Percentiles rank a stretch among this genome's conserved stretches.
Evolutionary conservation across 2,888 invertebrate genomes (phyloP).

Genomic region (Sclerodermus sp.): DNA sequence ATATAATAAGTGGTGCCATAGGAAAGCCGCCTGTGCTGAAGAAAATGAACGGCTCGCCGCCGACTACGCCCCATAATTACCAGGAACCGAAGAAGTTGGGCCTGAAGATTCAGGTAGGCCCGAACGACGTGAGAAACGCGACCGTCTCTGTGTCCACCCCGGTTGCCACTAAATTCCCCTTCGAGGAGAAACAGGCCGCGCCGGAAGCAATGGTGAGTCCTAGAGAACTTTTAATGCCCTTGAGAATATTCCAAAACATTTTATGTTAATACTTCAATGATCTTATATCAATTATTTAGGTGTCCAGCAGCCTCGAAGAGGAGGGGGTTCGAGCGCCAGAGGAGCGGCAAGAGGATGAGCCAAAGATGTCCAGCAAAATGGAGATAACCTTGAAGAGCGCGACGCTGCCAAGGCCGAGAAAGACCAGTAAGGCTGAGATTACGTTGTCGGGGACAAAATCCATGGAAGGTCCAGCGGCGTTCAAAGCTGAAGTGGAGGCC

Average conservation of each 20-base stretch:
- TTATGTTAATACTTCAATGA: not conserved
- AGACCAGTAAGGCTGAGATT: constrained; percentile 68
- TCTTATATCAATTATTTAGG: constrained; percentile 1
- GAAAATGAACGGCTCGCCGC: constrained; percentile 47
- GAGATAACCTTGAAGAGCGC: constrained; percentile 70
- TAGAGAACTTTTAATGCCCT: not conserved
- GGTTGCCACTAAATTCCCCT: constrained; percentile 46
- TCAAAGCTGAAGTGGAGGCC: constrained; percentile 51
- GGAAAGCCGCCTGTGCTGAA: constrained; percentile 44
- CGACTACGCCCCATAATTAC: constrained; percentile 46
- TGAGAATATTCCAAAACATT: not conserved
- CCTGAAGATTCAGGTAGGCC: constrained; percentile 49
- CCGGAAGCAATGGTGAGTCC: constrained; percentile 35
- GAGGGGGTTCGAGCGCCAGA: constrained; percentile 12
- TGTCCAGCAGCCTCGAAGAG: constrained; percentile 8
- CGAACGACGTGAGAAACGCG: constrained; percentile 53
- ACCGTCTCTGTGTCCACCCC: constrained; percentile 55
- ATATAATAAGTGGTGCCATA: constrained; percentile 50
- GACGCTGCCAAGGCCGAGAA: constrained; percentile 65
- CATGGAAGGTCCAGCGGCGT: constrained; percentile 37
- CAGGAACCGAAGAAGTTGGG: constrained; percentile 47
- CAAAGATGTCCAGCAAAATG: constrained; percentile 64
- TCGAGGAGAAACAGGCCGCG: constrained; percentile 38
- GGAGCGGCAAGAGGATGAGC: constrained; percentile 47
- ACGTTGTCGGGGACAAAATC: constrained; percentile 60